These are phyloP conservation scores for Dinothrombium tinctorium DNA, from an alignment of 1,140 invertebrate genomes.

Conservation along the genomic window DNA sequence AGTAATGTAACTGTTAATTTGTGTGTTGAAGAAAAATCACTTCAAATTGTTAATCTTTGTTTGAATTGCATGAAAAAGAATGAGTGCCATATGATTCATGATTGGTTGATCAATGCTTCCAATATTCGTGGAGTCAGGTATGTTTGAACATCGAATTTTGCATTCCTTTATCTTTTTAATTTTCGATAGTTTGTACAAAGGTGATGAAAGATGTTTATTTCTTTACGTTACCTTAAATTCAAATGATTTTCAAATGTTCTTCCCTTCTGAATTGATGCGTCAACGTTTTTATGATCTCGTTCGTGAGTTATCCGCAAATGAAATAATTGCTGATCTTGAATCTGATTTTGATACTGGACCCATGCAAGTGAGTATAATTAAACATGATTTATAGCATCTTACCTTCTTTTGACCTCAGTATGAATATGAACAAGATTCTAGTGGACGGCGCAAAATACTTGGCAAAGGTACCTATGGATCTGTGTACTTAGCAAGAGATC, in stretches of 20 bases:
- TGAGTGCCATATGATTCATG: conserved; percentile 30
- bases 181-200: conserved; percentile 55
- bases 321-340: conserved; percentile 36
- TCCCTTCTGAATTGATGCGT: conserved; percentile 63
- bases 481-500: conserved; percentile 80
- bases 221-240: conserved; percentile 94
- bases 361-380: conserved; percentile 31
- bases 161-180: no score
- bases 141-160: no score
- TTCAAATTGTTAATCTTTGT: conserved; percentile 64
- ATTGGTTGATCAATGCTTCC: conserved; percentile 74
- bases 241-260: conserved; percentile 95
- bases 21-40: conserved; percentile 67
- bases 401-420: conserved; percentile 31
- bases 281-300: conserved; percentile 43
- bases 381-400: background rate
- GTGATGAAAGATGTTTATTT: conserved; percentile 83
- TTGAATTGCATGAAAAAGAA: conserved; percentile 40
- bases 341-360: conserved; percentile 39
- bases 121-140: conserved; percentile 74
- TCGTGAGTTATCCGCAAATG: conserved; percentile 54
- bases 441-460: conserved; percentile 56
- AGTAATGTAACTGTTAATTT: conserved; percentile 84
- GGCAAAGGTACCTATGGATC: conserved; percentile 83
- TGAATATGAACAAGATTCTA: conserved; percentile 88